These are phyloP conservation scores for Oceanodroma tethys DNA, from an alignment of 2,113 vertebrate species.

Conservation along the genomic window DNA sequence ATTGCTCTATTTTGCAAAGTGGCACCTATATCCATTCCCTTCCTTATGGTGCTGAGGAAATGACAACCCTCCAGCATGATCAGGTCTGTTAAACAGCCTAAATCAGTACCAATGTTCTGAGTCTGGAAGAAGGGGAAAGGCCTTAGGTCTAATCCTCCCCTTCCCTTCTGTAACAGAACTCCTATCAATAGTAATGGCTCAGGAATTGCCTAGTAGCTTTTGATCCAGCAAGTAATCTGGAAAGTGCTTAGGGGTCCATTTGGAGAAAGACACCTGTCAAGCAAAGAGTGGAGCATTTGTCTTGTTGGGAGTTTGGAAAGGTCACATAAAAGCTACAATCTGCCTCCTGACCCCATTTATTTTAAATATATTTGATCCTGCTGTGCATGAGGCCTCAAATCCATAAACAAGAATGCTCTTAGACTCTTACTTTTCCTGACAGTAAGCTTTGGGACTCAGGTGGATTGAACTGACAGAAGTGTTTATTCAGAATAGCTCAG, in stretches of 20 bases:
- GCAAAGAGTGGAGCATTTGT: background rate
- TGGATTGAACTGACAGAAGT: background rate
- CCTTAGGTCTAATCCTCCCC: background rate
- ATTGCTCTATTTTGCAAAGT: background rate
- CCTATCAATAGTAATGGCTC: background rate
- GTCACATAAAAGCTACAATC: background rate
- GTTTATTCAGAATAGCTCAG: conserved; percentile 1
- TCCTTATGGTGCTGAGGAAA: background rate
- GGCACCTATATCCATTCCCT: background rate
- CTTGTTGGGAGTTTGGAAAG: background rate
- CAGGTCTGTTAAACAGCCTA: background rate
- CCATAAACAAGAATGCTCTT: background rate
- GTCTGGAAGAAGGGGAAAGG: background rate
- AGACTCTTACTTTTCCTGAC: background rate
- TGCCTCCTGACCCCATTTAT: background rate
- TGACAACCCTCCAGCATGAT: background rate
- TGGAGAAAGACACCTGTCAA: background rate
- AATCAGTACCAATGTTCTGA: background rate
- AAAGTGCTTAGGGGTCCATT: background rate
- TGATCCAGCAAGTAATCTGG: background rate
- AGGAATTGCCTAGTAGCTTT: background rate
- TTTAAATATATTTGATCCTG: conserved; percentile 10
- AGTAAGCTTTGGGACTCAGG: background rate
- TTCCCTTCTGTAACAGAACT: background rate
- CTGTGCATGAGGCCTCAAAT: background rate